Conservation (phyloP, 2,888 invertebrate species). For the Polydesmus complanatus region DNA sequence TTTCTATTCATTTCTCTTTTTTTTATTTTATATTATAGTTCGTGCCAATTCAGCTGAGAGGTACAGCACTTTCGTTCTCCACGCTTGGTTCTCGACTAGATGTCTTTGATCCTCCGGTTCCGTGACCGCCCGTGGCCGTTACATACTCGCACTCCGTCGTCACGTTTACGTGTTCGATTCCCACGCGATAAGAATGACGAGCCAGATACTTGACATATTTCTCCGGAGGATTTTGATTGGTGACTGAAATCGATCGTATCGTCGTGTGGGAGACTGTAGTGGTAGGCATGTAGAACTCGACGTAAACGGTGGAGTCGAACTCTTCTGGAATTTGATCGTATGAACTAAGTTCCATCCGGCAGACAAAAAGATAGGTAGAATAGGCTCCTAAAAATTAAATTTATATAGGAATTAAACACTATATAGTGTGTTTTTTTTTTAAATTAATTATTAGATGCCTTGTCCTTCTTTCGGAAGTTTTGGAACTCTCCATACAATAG, state of each 20-base stretch:
- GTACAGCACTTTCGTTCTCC: neutral
- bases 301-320: conserved; percentile 71
- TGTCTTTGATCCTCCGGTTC: neutral
- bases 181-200: conserved; percentile 87
- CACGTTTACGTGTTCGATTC: conserved; percentile 72
- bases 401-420: neutral
- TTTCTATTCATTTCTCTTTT: too few species aligned
- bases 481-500: conserved; percentile 97
- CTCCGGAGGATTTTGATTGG: conserved; percentile 69
- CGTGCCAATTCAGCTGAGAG: neutral
- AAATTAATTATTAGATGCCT: conserved; percentile 44
- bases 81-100: neutral
- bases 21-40: too few species aligned
- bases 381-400: conserved; percentile 62
- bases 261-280: conserved; percentile 89
- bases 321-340: conserved; percentile 95
- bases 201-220: conserved; percentile 95
- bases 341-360: conserved; percentile 85
- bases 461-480: conserved; percentile 96
- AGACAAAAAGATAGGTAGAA: conserved; percentile 89
- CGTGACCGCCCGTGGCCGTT: conserved; percentile 11
- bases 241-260: conserved; percentile 81
- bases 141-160: conserved; percentile 21
- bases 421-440: neutral
- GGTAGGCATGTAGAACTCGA: conserved; percentile 98